Evolutionary conservation across 2,797 vertebrate species (phyloP).

Genomic region (Lepidocolaptes lacrymiger): DNA sequence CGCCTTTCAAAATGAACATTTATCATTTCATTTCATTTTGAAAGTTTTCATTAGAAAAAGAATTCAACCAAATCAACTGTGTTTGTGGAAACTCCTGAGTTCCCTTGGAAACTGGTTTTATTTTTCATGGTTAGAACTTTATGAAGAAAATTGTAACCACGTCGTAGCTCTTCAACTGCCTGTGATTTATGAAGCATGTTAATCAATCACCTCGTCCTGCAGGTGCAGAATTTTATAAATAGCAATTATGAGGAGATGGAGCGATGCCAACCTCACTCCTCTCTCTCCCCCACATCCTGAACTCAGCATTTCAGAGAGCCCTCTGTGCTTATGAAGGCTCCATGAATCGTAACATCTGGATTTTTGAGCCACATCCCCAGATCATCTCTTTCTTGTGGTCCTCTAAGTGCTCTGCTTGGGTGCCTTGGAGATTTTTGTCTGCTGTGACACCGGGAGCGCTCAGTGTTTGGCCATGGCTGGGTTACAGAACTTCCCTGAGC

Average conservation of each 20-base stretch:
- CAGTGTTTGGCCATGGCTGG: fast-evolving
- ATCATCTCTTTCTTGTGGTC: background rate
- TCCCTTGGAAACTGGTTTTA: constrained; percentile 41
- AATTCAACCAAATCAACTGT: constrained; percentile 25
- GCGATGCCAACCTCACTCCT: background rate
- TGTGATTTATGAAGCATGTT: constrained; percentile 41
- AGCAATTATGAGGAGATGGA: constrained; percentile 34
- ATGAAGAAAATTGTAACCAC: constrained; percentile 15
- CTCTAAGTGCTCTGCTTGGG: background rate
- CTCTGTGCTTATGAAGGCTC: background rate
- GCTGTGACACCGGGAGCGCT: background rate
- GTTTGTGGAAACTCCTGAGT: constrained; percentile 31
- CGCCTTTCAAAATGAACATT: background rate
- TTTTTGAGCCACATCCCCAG: background rate
- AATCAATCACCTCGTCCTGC: constrained; percentile 59
- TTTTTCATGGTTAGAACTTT: constrained; percentile 12
- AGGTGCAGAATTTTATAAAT: constrained; percentile 61
- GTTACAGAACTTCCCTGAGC: background rate
- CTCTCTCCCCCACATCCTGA: background rate
- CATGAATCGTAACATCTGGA: background rate
- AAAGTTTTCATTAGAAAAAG: constrained; percentile 30
- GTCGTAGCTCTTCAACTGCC: background rate
- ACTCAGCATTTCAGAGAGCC: constrained; percentile 44
- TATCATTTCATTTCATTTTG: constrained; percentile 30
- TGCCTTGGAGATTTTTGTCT: background rate